phyloP scores from a whole-genome alignment of 2,888 invertebrate species.

The Julus scandinavius region DNA sequence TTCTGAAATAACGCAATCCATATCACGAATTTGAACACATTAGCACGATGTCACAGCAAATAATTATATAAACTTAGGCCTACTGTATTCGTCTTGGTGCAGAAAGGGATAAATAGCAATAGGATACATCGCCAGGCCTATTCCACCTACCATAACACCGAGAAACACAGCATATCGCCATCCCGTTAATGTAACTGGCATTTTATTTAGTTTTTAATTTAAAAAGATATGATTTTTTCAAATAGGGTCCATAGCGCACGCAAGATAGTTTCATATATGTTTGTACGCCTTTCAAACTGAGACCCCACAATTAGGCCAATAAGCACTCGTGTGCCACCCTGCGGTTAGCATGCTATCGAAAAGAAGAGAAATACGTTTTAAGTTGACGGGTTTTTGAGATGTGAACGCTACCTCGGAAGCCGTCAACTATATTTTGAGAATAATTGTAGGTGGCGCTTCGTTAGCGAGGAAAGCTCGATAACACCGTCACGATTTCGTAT shows the following conservation, averaged over 20 bases:
- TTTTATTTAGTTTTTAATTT: neutral
- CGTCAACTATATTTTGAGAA: neutral
- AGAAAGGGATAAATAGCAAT: slow-evolving; percentile 74
- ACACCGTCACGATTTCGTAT: neutral
- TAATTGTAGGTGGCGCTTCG: neutral
- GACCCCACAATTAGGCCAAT: neutral
- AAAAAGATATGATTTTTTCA: no score
- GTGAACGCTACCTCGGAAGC: neutral
- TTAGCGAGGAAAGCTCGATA: neutral
- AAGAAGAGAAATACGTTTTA: neutral
- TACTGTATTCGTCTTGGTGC: slow-evolving; percentile 75
- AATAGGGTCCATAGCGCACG: no score
- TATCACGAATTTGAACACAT: neutral
- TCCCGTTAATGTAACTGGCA: slow-evolving; percentile 63
- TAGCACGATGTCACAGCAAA: neutral
- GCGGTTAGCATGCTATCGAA: neutral
- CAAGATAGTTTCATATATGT: no score
- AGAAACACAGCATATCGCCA: slow-evolving; percentile 71
- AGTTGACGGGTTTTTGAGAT: neutral
- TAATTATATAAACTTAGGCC: slow-evolving; percentile 62
- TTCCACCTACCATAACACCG: slow-evolving; percentile 70
- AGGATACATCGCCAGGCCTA: slow-evolving; percentile 72
- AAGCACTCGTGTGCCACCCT: neutral
- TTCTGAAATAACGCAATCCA: slow-evolving; percentile 55
- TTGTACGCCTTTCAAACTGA: no score